phyloP scores from a whole-genome alignment of 2,888 invertebrate species.

The Lithodes maja region DNA sequence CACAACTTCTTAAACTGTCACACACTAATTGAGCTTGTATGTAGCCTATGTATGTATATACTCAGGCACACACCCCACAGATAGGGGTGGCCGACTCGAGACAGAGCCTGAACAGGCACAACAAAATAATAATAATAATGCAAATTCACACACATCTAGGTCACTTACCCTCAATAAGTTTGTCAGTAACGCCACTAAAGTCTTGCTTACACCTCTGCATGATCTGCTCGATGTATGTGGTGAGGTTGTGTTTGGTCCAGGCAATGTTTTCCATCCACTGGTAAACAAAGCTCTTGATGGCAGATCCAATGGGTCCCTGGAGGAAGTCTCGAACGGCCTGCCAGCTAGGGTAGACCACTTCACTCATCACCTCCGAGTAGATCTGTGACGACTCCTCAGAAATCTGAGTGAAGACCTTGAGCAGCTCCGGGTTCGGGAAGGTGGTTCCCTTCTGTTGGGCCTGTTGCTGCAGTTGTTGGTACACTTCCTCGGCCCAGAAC shows the following conservation, averaged over 20 bases:
- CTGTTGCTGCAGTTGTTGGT: neutral
- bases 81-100: no score
- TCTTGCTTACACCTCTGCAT: neutral
- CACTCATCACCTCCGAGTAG: conserved; percentile 10
- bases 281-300: neutral
- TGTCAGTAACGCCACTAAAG: neutral
- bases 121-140: no score
- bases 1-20: no score
- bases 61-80: no score
- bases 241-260: neutral
- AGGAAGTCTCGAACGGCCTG: neutral
- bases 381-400: conserved; percentile 5
- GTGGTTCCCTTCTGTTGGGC: neutral
- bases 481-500: conserved; percentile 13
- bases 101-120: no score
- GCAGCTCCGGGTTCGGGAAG: conserved; percentile 10
- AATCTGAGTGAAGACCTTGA: neutral
- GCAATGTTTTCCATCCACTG: neutral
- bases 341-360: neutral
- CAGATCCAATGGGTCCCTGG: neutral
- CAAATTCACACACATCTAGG: no score
- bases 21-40: no score
- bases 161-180: conserved; percentile 5
- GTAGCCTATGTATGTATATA: no score
- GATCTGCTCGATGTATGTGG: neutral